A percentile compares a stretch with the other conserved stretches of the same genome.
These are phyloP conservation scores for Meandrusa payeni DNA, from an alignment of 2,888 invertebrate genomes.

Conservation along the genomic window DNA sequence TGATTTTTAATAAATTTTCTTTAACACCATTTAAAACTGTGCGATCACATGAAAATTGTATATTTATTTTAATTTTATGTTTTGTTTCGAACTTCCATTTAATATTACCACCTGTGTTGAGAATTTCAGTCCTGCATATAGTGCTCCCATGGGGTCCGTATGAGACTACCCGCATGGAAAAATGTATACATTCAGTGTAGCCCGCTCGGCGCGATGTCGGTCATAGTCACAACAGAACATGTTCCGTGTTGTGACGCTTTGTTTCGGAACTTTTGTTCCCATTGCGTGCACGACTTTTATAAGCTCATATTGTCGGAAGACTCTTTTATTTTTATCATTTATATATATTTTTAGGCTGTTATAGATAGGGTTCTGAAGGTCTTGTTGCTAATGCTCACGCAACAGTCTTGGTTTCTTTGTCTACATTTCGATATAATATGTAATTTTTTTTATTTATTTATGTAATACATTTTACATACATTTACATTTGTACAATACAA, in stretches of 20 bases:
- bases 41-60: neutral
- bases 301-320: constrained; percentile 24
- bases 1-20: no score
- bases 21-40: constrained; percentile 2
- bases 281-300: constrained; percentile 26
- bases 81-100: constrained; percentile 22
- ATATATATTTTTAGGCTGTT: no score
- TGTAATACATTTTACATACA: no score
- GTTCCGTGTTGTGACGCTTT: constrained; percentile 22
- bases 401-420: no score
- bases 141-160: constrained; percentile 19
- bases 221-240: constrained; percentile 19
- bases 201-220: constrained; percentile 19
- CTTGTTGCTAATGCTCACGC: no score
- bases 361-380: no score
- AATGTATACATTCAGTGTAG: constrained; percentile 25
- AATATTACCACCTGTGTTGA: constrained; percentile 24
- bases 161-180: constrained; percentile 22
- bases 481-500: no score
- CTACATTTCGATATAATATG: no score
- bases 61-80: constrained; percentile 14
- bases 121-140: constrained; percentile 23
- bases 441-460: no score
- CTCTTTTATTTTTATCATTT: constrained; percentile 37
- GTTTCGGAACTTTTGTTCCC: constrained; percentile 26